A percentile compares a stretch with the other conserved stretches of the same genome.
Evolutionary conservation across 2,888 invertebrate genomes (phyloP).

Genomic region (Ptilodon capucinus): DNA sequence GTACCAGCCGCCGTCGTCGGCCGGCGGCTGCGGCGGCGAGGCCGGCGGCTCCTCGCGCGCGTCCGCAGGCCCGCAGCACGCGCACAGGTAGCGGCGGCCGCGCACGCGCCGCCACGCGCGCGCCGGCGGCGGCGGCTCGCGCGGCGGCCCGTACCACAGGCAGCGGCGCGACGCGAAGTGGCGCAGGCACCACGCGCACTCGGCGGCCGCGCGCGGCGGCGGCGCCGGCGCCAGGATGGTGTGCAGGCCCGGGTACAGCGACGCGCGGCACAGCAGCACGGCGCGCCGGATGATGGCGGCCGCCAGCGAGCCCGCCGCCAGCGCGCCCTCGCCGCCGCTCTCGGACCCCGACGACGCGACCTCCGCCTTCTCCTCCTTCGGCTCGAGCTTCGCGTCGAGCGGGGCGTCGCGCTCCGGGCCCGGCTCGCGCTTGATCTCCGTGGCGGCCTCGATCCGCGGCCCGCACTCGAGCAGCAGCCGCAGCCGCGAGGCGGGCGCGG

Average conservation of each 20-base stretch:
- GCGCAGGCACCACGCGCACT: constrained; percentile 62
- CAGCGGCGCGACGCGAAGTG: constrained; percentile 56
- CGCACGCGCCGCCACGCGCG: constrained; percentile 59
- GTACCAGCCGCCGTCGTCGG: constrained; percentile 87
- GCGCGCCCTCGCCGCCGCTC: constrained; percentile 20
- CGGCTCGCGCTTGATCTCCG: constrained; percentile 2
- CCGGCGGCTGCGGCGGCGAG: constrained; percentile 51
- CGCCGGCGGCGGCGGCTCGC: constrained; percentile 41
- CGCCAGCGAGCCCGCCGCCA: constrained; percentile 51
- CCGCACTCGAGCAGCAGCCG: constrained; percentile 43
- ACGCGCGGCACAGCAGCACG: constrained; percentile 69
- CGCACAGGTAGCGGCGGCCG: constrained; percentile 85
- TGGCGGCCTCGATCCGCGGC: constrained; percentile 18
- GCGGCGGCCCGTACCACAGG: constrained; percentile 81
- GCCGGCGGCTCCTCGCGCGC: constrained; percentile 16
- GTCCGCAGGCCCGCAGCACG: constrained; percentile 80
- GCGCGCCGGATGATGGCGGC: constrained; percentile 74
- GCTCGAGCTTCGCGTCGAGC: constrained; percentile 9
- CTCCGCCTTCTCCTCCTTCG: constrained; percentile 11
- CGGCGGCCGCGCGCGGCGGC: constrained; percentile 23
- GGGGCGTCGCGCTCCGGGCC: constrained; percentile 5
- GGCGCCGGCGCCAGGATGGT: constrained; percentile 77
- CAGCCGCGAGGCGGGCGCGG: constrained; percentile 31
- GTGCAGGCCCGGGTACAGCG: constrained; percentile 83
- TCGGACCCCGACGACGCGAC: constrained; percentile 19